Evolutionary conservation across 1,140 invertebrate species (phyloP).

Genomic region (Scylla paramamosain): DNA sequence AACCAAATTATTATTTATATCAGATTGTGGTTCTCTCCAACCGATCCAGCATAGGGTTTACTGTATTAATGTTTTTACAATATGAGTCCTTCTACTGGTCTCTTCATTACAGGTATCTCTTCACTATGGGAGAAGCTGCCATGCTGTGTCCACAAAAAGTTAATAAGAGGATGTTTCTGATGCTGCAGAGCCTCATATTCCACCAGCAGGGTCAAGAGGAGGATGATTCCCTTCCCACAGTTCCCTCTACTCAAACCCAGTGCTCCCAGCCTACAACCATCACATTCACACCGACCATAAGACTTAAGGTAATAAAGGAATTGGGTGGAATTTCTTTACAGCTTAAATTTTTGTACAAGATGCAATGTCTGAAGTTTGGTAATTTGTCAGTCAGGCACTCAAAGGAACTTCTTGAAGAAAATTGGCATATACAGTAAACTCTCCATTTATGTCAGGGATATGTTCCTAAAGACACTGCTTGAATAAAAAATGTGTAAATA

Average conservation of each 20-base stretch:
- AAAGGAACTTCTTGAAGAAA: too few species aligned
- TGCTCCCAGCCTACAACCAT: slow-evolving; percentile 72
- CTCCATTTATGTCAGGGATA: too few species aligned
- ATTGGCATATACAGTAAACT: too few species aligned
- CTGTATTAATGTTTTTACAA: background rate
- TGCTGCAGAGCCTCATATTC: slow-evolving; percentile 80
- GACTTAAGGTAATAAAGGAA: slow-evolving; percentile 63
- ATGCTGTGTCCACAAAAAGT: slow-evolving; percentile 80
- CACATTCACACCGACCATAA: slow-evolving; percentile 68
- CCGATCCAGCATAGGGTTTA: too few species aligned
- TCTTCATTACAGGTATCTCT: slow-evolving; percentile 77
- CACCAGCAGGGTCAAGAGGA: slow-evolving; percentile 68
- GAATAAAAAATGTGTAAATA: too few species aligned
- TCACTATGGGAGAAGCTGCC: slow-evolving; percentile 81
- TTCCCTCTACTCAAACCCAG: slow-evolving; percentile 74
- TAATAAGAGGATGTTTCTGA: slow-evolving; percentile 80
- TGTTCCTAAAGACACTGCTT: too few species aligned
- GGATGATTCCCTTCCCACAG: background rate
- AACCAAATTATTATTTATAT: too few species aligned
- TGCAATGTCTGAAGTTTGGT: too few species aligned
- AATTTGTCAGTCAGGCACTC: too few species aligned
- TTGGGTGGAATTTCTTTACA: background rate
- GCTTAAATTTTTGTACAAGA: too few species aligned
- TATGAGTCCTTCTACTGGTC: slow-evolving; percentile 49
- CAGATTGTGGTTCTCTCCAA: too few species aligned